Evolutionary conservation across 2,797 vertebrate genomes (phyloP), one percentile per base, ranked within the genome.

Genomic region (Protosalanx chinensis): DNA sequence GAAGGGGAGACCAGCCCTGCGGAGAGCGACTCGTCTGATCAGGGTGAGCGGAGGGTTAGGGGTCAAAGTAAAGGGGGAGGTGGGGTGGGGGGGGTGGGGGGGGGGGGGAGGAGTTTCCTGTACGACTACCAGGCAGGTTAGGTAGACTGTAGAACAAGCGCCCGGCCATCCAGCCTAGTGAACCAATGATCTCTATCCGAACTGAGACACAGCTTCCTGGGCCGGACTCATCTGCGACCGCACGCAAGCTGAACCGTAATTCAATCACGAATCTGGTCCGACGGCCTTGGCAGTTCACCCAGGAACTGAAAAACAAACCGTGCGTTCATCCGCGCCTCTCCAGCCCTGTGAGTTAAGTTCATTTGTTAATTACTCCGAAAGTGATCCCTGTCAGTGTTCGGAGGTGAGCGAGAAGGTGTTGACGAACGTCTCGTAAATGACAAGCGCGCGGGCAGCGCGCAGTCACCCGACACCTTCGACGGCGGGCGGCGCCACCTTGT

Each of bases 21-120:
- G 32, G 93, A 91, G 64, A 93, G 86, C 4, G 89, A 89, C 80
- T 91, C 90, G 18, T 93, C 91, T 15, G 90, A 92, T 69, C 90
- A 89, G 86, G 92, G 92, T 90, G 79, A 86, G 83, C 20, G 15
- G 41, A 13, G 10, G 59, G 41, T 29, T 20, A 32, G 13, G 32
- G 32, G 62, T 41, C 32, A 10, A 33, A 8, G 62, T 15, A 4
- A 33, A 13, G 60, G 60, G 15, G 16, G 12, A n/a, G 3, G 61
- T 27, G 23, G 61, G 10, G 6, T 2, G 12, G 1, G 3, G 23
- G 27, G 60, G 27, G 23, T 16, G 0, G 3, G 3, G 12, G 27
- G n/a, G 10, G 13, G 27, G 32, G 27, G 60, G 60, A 7, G 60
- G 29, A 13, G 13, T 18, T 20, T n/a, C 15, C 32, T 37, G 61